Base-by-base conservation (phyloP, 1,140 invertebrate genomes). In the Belonocnema kinseyi region DNA sequence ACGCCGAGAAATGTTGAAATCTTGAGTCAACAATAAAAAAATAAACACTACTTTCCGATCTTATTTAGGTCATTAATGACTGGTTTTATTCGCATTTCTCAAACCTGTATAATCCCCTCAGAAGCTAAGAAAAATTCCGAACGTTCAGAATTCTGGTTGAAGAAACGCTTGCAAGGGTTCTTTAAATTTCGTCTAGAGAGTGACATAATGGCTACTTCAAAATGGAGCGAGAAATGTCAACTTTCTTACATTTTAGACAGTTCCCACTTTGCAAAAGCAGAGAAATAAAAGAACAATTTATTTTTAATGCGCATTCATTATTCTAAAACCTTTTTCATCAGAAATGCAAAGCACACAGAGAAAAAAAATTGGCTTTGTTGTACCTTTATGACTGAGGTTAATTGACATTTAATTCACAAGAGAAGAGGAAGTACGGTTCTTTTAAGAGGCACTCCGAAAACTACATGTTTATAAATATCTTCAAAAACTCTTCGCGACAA, bases 161-260 rank as follows among this genome's bases (percentile, higher is more conserved):
- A 66, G 26, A 8, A 26, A 66, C 33, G 61, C 61, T 66, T 66
- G 61, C 61, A 40, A 66, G 33, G 61, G 33, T 66, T 66, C 61
- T 66, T 66, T 66, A 66, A 66, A 46, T 66, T 66, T 66, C 1
- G 40, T 40, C 26, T 14, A 14, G 13, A 66, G 21, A 66, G n/a
- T 66, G 61, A 66, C 61, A 56, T 56, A 66, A 66, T 66, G 61
- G 61, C 61, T 66, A 66, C 61, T 66, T 33, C 61, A 66, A 66
- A 66, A 66, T 66, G 61, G 61, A 66, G 61, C 61, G 26, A 66
- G 61, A 66, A 66, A 66, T 33, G 26, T 66, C 61, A 66, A 66
- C 13, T 40, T 66, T 66, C 21, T 66, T 16, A 16, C 4, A 26
- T 66, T 66, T 66, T 16, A 10, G 21, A 66, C 61, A 16, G 8